phyloP scores from a whole-genome alignment of 2,797 vertebrate genomes.

The Hemitrygon akajei region DNA sequence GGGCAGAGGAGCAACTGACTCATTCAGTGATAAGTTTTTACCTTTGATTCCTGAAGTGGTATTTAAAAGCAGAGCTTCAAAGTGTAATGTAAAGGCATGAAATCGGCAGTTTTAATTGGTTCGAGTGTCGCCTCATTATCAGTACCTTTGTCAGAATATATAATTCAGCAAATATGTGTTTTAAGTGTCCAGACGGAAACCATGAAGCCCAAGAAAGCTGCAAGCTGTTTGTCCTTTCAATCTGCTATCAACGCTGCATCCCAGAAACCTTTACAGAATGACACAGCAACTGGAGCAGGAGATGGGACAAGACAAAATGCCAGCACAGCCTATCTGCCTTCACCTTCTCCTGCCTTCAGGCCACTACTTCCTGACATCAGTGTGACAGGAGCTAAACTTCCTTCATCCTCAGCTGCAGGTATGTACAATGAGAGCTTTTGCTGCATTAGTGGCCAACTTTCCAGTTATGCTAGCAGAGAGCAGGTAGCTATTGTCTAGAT shows the following conservation, averaged over 20 bases:
- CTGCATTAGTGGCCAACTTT: neutral
- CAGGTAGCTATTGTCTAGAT: too few relatives aligned
- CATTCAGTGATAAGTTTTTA: neutral
- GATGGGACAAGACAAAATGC: conserved; percentile 41
- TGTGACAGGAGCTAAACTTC: neutral
- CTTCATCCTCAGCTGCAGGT: conserved; percentile 35
- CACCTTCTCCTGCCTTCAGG: conserved; percentile 36
- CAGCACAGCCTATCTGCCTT: conserved; percentile 12
- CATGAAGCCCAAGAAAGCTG: conserved; percentile 47
- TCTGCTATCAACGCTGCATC: conserved; percentile 36
- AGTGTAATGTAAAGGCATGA: neutral
- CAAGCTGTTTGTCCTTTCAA: conserved; percentile 44
- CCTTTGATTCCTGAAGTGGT: neutral
- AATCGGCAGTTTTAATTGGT: neutral
- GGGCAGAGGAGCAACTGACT: neutral
- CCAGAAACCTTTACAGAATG: conserved; percentile 44
- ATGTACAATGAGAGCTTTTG: neutral
- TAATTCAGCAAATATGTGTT: neutral
- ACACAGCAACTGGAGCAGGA: conserved; percentile 38
- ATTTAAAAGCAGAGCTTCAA: neutral
- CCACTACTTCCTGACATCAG: neutral
- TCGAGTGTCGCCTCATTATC: neutral
- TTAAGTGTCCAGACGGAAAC: conserved; percentile 47
- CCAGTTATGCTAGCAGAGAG: too few relatives aligned
- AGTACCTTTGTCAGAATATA: neutral